Evolutionary conservation across 2,113 vertebrate genomes (phyloP).

Genomic region (Ochotona princeps): DNA sequence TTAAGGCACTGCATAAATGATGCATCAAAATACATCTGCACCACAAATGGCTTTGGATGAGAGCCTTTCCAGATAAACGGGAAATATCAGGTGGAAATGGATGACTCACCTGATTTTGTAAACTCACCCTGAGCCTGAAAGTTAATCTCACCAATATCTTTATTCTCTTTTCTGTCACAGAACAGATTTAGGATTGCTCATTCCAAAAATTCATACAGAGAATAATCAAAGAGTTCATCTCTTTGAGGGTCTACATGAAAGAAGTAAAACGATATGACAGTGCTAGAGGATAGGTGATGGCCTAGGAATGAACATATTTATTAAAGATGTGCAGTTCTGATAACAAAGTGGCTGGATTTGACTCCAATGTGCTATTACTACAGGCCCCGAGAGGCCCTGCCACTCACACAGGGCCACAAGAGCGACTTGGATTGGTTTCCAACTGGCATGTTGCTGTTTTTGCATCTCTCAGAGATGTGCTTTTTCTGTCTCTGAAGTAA

Average conservation of each 20-base stretch:
- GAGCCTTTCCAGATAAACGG: slow-evolving; percentile 66
- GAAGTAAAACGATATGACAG: neutral
- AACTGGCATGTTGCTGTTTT: too few relatives aligned
- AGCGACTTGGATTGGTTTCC: too few relatives aligned
- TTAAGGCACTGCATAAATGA: slow-evolving; percentile 66
- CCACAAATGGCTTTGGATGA: slow-evolving; percentile 68
- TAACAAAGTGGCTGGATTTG: too few relatives aligned
- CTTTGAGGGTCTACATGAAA: neutral
- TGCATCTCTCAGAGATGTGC: too few relatives aligned
- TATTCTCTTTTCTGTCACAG: slow-evolving; percentile 21
- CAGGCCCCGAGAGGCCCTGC: too few relatives aligned
- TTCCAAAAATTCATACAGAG: neutral
- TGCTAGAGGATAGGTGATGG: neutral
- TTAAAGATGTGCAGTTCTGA: too few relatives aligned
- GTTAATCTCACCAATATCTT: slow-evolving; percentile 14
- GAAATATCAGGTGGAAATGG: slow-evolving; percentile 5
- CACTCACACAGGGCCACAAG: too few relatives aligned
- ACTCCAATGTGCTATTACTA: too few relatives aligned
- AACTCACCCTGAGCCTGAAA: slow-evolving; percentile 44
- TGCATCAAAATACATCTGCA: slow-evolving; percentile 53
- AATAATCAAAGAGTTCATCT: neutral
- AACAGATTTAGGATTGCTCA: neutral
- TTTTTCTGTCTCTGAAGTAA: too few relatives aligned
- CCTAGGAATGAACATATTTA: too few relatives aligned
- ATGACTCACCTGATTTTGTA: slow-evolving; percentile 18